Conservation (phyloP, 1,140 invertebrate species). For the Sycophaga agraensis region DNA sequence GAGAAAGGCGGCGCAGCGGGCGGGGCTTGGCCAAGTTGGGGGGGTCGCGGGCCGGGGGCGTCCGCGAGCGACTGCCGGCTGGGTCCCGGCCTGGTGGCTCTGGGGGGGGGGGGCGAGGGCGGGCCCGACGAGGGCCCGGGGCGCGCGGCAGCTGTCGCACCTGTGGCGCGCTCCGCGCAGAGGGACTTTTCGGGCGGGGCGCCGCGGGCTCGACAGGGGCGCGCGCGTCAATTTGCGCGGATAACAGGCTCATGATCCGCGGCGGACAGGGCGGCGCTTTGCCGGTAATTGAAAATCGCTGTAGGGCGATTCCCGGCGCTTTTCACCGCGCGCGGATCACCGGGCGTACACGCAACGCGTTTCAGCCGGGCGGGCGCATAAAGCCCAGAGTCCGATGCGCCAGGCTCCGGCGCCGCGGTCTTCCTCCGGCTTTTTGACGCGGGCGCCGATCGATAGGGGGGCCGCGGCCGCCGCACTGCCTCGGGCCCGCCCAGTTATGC, state of each 20-base stretch:
- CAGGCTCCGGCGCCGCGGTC: not conserved
- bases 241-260: conserved; percentile 13
- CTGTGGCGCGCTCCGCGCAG: no score
- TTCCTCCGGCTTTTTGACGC: not conserved
- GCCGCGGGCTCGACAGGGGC: no score
- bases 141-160: no score
- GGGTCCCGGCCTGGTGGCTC: no score
- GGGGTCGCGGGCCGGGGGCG: no score
- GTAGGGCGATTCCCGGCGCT: not conserved
- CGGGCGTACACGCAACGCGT: conserved; percentile 8
- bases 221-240: not conserved
- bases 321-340: not conserved
- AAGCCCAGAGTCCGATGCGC: not conserved
- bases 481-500: no score
- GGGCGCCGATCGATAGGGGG: not conserved
- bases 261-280: not conserved
- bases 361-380: conserved; percentile 4
- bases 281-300: conserved; percentile 28
- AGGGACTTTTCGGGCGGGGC: no score
- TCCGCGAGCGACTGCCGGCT: no score
- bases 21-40: no score
- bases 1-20: no score
- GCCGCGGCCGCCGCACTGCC: not conserved
- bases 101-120: no score
- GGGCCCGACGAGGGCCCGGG: no score